These are phyloP conservation scores for Tetranychus cinnabarinus DNA, from an alignment of 1,140 invertebrate genomes.

Conservation along the genomic window DNA sequence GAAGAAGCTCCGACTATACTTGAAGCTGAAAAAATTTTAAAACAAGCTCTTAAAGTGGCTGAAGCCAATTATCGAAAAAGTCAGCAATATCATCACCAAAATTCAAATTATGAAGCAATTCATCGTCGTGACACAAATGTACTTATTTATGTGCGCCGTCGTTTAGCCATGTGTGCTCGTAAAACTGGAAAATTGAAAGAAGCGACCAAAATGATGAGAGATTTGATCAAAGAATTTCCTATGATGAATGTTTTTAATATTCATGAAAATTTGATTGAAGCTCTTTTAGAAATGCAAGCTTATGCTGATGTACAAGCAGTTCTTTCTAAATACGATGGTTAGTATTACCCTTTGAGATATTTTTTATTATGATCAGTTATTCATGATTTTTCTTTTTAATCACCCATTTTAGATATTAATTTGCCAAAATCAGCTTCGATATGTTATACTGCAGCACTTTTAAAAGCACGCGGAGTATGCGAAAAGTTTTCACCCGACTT, in stretches of 20 bases:
- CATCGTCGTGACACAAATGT: conserved; percentile 86
- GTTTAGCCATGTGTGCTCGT: conserved; percentile 86
- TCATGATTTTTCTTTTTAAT: neutral
- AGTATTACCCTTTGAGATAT: conserved; percentile 2
- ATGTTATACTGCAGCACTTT: conserved; percentile 79
- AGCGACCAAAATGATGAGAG: conserved; percentile 21
- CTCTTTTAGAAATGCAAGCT: conserved; percentile 75
- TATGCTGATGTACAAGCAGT: conserved; percentile 93
- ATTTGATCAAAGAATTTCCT: conserved; percentile 88
- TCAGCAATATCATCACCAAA: conserved; percentile 50
- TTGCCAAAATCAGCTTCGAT: conserved; percentile 90
- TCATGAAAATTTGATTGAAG: conserved; percentile 93
- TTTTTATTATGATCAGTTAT: too few species aligned
- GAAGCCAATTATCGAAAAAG: conserved; percentile 62
- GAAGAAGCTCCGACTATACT: conserved; percentile 78
- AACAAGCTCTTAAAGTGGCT: conserved; percentile 62
- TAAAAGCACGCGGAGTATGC: conserved; percentile 74
- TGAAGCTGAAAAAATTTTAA: conserved; percentile 61
- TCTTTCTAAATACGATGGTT: conserved; percentile 72
- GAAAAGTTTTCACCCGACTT: conserved; percentile 74
- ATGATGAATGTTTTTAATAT: conserved; percentile 87
- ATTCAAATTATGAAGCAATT: conserved; percentile 44
- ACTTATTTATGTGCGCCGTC: conserved; percentile 74
- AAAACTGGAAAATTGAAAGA: conserved; percentile 40
- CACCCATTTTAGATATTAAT: conserved; percentile 43